Evolutionary conservation across 2,797 vertebrate genomes (phyloP), one percentile per base, ranked within the genome.

Genomic region (Enteromius anoplus): DNA sequence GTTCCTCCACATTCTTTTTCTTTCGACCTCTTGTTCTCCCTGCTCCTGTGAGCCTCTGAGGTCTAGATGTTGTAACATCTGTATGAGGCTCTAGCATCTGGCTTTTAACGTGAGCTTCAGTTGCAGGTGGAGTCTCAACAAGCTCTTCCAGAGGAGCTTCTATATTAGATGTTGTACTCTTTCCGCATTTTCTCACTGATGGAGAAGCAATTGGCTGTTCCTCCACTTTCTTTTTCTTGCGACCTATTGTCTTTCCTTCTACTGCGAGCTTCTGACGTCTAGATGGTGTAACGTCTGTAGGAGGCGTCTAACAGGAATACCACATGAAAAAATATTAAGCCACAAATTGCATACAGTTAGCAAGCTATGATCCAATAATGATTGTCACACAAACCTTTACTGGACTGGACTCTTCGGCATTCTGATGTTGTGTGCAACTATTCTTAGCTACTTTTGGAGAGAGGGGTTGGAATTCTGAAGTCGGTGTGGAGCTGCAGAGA

Each of bases 61-160:
- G 14, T 45, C 55, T 85, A 62, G 15, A 17, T 26, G 26, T 26
- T 21, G 5, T 19, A 23, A n/a, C 10, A 4, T 68, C 64, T 71
- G 73, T 9, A 19, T 4, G 23, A 10, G 47, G 12, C 23, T 88
- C 81, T 42, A 60, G n/a, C 10, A 49, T 79, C 8, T 87, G 64
- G 37, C 88, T 79, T 82, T 92, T 85, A 81, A 92, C 89, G 80
- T 86, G 90, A 15, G 91, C 90, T 75, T 89, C 89, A 4, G 26
- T 58, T 34, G 42, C 70, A 68, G 62, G 6, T 1, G 4, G 17
- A 1, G 78, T 34, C 69, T 80, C 87, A 78, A 65, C 42, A 45
- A 14, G 3, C 3, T 47, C 45, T 14, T 12, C 12, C 45, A 1
- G 45, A 47, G 45, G 12, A 47, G 3, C 1, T 47, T 47, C 45